These are phyloP conservation scores for Leptodactylus fuscus DNA, from an alignment of 2,113 vertebrate species.

Conservation along the genomic window DNA sequence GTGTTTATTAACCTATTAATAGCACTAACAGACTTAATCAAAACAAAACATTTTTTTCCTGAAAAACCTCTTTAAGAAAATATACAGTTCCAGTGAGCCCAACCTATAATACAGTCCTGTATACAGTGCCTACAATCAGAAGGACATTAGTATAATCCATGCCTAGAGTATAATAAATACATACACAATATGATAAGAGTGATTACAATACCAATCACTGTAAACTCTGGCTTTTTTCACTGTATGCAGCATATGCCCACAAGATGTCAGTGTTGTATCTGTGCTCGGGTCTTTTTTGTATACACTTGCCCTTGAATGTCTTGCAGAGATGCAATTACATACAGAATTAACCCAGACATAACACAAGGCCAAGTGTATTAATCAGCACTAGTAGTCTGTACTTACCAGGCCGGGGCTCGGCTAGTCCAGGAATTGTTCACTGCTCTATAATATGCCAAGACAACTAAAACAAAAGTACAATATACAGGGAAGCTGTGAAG, in stretches of 20 bases:
- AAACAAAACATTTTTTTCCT: too few species aligned
- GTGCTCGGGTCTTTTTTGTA: background rate
- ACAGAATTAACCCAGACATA: conserved; percentile 33
- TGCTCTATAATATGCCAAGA: background rate
- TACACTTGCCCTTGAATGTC: background rate
- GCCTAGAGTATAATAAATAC: too few species aligned
- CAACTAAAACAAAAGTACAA: background rate
- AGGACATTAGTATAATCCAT: too few species aligned
- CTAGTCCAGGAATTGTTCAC: background rate
- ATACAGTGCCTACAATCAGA: too few species aligned
- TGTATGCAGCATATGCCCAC: conserved; percentile 15
- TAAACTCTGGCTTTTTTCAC: background rate
- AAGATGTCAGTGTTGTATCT: conserved; percentile 51
- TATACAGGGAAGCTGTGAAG: too few species aligned
- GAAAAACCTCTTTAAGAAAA: too few species aligned
- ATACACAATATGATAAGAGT: too few species aligned
- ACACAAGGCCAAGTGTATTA: conserved; percentile 8
- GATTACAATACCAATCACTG: background rate
- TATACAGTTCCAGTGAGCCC: too few species aligned
- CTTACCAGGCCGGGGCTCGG: background rate
- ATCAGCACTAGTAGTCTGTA: conserved; percentile 37
- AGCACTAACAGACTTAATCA: too few species aligned
- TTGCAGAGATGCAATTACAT: conserved; percentile 33
- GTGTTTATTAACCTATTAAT: too few species aligned
- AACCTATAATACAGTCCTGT: too few species aligned